Conservation (phyloP, 2,888 invertebrate species). For the Choreutis nemorana region DNA sequence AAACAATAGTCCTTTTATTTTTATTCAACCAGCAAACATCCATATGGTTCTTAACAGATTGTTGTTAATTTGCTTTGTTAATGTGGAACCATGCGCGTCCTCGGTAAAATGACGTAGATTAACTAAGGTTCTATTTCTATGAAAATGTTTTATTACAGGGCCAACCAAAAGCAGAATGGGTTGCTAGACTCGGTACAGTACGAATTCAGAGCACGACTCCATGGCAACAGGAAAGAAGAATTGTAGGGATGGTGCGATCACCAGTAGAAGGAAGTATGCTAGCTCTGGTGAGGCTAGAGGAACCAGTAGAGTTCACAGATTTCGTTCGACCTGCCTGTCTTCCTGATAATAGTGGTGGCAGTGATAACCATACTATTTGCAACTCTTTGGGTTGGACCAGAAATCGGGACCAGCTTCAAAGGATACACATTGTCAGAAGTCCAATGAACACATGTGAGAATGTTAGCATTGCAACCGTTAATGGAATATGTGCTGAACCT, state of each 20-base stretch:
- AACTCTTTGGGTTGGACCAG: slow-evolving; percentile 88
- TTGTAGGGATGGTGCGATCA: slow-evolving; percentile 87
- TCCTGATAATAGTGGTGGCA: slow-evolving; percentile 62
- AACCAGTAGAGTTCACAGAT: slow-evolving; percentile 77
- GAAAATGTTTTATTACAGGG: too few relatives aligned
- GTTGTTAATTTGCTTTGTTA: too few relatives aligned
- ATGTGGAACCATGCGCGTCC: too few relatives aligned
- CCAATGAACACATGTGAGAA: slow-evolving; percentile 86
- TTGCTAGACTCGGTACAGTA: slow-evolving; percentile 78
- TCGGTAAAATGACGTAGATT: too few relatives aligned
- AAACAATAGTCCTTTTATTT: too few relatives aligned
- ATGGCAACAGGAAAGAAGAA: slow-evolving; percentile 86
- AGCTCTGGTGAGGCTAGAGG: slow-evolving; percentile 81
- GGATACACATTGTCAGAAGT: slow-evolving; percentile 78
- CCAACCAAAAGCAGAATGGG: slow-evolving; percentile 89
- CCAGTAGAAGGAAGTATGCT: slow-evolving; percentile 90
- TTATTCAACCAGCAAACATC: too few relatives aligned
- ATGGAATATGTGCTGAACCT: slow-evolving; percentile 85
- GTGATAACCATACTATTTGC: slow-evolving; percentile 60
- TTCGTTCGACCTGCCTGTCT: slow-evolving; percentile 86
- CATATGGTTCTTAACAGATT: too few relatives aligned
- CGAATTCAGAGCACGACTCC: slow-evolving; percentile 82
- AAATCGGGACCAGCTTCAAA: slow-evolving; percentile 82
- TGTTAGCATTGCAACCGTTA: slow-evolving; percentile 82
- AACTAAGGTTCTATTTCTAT: too few relatives aligned